phyloP scores from a whole-genome alignment of 2,113 vertebrate genomes.

The Actenoides lindsayi region DNA sequence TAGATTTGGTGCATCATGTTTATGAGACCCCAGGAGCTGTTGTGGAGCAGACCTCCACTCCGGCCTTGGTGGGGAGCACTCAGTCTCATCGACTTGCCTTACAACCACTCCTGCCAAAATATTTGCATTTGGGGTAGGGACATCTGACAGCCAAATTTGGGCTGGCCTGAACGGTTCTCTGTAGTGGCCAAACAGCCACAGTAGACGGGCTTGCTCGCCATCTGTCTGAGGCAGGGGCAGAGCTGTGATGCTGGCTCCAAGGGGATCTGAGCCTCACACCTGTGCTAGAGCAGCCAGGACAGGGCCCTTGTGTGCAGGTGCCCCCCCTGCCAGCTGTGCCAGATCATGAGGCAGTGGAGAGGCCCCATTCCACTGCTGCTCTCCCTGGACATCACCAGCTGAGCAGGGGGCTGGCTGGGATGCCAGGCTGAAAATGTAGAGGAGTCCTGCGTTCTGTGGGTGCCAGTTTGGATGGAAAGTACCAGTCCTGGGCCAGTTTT shows the following conservation, averaged over 20 bases:
- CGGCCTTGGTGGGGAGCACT: rapidly evolving
- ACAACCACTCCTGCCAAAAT: background rate
- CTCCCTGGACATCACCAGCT: background rate
- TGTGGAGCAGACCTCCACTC: background rate
- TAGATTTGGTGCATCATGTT: background rate
- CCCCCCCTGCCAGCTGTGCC: background rate
- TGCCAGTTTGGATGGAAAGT: background rate
- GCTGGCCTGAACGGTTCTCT: background rate
- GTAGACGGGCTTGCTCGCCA: background rate
- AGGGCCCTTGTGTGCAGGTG: background rate
- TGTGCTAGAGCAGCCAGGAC: rapidly evolving
- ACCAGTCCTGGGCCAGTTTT: background rate
- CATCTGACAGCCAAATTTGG: background rate
- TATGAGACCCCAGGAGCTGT: background rate
- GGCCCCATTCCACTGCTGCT: background rate
- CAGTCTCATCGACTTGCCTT: background rate
- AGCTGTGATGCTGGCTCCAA: rapidly evolving
- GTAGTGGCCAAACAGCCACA: background rate
- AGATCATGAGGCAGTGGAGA: background rate
- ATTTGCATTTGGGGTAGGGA: background rate
- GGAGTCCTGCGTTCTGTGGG: background rate
- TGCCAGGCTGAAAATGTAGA: background rate
- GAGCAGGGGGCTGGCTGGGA: background rate
- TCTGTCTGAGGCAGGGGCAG: background rate
- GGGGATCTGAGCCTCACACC: background rate